Evolutionary conservation across 2,797 vertebrate genomes (phyloP).

Genomic region (Acanthornis magna): DNA sequence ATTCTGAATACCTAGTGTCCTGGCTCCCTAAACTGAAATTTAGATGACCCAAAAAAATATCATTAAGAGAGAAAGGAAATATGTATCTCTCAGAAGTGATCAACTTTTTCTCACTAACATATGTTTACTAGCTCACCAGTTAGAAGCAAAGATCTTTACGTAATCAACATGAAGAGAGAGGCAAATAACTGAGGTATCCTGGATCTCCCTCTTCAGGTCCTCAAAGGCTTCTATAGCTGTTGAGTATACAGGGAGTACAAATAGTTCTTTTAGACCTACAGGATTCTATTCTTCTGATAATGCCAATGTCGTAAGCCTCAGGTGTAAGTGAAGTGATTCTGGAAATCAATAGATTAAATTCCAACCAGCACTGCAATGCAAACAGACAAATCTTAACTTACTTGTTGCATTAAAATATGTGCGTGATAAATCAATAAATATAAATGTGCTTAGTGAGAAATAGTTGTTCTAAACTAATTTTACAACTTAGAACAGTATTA

Average conservation of each 20-base stretch:
- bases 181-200: neutral
- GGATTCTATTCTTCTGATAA: neutral
- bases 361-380: neutral
- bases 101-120: neutral
- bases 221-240: neutral
- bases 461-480: neutral
- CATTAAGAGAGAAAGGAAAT: neutral
- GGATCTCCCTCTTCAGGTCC: neutral
- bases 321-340: neutral
- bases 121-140: neutral
- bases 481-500: neutral
- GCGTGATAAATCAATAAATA: conserved; percentile 24
- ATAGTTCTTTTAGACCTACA: neutral
- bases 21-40: neutral
- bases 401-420: neutral
- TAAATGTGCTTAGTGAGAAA: neutral
- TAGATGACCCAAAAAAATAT: neutral
- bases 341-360: neutral
- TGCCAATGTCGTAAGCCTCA: neutral
- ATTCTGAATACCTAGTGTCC: fast-evolving
- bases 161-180: neutral
- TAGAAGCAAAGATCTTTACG: neutral
- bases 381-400: neutral
- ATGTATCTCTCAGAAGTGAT: neutral
- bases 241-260: neutral